Percentiles rank a stretch among this genome's conserved stretches.
These are phyloP conservation scores for Colletes gigas DNA, from an alignment of 1,140 invertebrate genomes.

Conservation along the genomic window DNA sequence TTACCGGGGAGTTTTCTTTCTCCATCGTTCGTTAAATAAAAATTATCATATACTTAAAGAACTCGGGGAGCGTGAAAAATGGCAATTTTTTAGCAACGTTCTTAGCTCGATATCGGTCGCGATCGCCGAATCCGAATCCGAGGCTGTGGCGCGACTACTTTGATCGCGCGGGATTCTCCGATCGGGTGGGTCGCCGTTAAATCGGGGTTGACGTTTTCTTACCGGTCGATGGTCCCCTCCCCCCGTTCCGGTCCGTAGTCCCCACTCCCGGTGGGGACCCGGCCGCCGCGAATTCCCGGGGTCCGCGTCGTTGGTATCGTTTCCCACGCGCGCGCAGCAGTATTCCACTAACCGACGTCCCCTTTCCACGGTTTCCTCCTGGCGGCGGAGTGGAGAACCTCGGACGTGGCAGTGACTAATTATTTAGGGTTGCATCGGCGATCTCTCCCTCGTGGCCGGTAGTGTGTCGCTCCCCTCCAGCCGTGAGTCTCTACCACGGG, in stretches of 20 bases:
- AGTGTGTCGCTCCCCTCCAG: constrained; percentile 45
- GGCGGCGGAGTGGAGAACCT: constrained; percentile 44
- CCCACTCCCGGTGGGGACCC: background rate
- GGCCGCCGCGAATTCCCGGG: constrained; percentile 9
- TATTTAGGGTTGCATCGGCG: constrained; percentile 75
- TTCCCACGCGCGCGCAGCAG: constrained; percentile 41
- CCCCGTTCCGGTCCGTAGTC: background rate
- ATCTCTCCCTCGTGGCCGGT: constrained; percentile 43
- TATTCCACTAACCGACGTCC: constrained; percentile 35
- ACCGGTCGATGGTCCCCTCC: constrained; percentile 1
- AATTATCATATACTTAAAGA: too few species aligned
- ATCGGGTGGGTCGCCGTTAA: constrained; percentile 50
- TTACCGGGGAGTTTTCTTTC: too few species aligned
- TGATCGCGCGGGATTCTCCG: constrained; percentile 46
- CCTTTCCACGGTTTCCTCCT: constrained; percentile 46
- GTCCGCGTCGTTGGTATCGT: constrained; percentile 24
- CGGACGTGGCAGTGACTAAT: constrained; percentile 80
- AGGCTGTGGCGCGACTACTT: constrained; percentile 41
- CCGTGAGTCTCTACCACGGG: background rate
- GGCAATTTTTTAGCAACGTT: too few species aligned
- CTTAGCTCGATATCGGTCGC: too few species aligned
- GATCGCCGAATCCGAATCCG: background rate
- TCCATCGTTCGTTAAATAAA: too few species aligned
- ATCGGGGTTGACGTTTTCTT: constrained; percentile 58
- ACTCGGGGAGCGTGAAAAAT: too few species aligned